phyloP scores from a whole-genome alignment of 2,113 vertebrate species.

The Macaca nemestrina region DNA sequence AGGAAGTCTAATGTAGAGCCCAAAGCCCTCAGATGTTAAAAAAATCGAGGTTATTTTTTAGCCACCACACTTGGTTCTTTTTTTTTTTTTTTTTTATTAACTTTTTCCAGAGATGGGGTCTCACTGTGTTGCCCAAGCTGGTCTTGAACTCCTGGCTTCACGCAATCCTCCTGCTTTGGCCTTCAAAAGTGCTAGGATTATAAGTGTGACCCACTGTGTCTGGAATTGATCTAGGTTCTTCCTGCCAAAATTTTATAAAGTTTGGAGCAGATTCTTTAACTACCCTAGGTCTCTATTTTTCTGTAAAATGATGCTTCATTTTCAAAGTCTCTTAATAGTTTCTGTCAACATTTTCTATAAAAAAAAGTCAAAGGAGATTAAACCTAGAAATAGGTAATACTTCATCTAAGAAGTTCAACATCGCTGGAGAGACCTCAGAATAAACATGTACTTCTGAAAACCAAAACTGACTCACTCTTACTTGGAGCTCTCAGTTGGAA shows the following conservation, averaged over 20 bases:
- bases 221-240: background rate
- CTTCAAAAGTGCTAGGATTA: background rate
- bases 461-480: background rate
- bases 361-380: background rate
- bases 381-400: background rate
- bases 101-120: background rate
- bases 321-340: slow-evolving; percentile 13
- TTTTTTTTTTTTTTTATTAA: background rate
- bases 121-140: background rate
- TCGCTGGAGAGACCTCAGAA: background rate
- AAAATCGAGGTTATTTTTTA: background rate
- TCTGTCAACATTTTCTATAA: slow-evolving; percentile 21
- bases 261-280: background rate
- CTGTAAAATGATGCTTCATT: slow-evolving; percentile 22
- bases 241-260: background rate
- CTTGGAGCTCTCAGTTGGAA: background rate
- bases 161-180: background rate
- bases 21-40: background rate
- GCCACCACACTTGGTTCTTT: too few relatives aligned
- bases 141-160: background rate
- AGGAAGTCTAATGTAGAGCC: background rate
- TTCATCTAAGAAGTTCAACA: background rate
- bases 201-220: background rate
- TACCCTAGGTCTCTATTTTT: background rate
- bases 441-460: background rate